Evolutionary conservation across 1,140 invertebrate genomes (phyloP).

Genomic region (Sinonovacula constricta): DNA sequence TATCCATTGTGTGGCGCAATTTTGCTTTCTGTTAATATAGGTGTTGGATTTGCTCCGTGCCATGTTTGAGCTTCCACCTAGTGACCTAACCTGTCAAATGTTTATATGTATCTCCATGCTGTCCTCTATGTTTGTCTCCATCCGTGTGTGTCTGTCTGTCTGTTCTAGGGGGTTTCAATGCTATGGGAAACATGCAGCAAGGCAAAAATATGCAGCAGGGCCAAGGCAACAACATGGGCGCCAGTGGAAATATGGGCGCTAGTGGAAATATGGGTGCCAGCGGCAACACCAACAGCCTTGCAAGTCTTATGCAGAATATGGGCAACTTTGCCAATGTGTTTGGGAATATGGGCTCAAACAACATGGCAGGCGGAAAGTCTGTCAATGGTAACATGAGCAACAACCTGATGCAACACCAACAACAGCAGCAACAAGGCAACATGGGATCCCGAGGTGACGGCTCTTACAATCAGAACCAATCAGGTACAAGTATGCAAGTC

Average conservation of each 20-base stretch:
- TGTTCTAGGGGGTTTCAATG: constrained; percentile 34
- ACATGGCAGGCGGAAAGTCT: constrained; percentile 3
- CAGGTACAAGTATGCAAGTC: constrained; percentile 34
- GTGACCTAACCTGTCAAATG: not conserved
- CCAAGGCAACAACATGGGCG: not conserved
- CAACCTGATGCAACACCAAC: too few species aligned
- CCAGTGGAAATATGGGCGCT: not conserved
- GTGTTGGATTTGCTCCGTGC: too few species aligned
- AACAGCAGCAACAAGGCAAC: not conserved
- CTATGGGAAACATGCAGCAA: not conserved
- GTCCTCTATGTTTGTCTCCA: not conserved
- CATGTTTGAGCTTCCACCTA: too few species aligned
- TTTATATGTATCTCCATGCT: not conserved
- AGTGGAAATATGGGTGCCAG: not conserved
- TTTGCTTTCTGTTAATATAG: too few species aligned
- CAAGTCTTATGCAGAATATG: constrained; percentile 41
- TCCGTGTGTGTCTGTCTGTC: constrained; percentile 24
- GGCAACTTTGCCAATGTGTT: constrained; percentile 48
- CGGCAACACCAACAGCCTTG: not conserved
- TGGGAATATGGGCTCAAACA: constrained; percentile 31
- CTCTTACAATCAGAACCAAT: constrained; percentile 36
- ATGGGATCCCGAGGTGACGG: constrained; percentile 4
- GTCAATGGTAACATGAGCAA: constrained; percentile 29
- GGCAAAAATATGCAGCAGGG: not conserved
- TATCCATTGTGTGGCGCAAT: too few species aligned